Percentiles rank a stretch among this genome's conserved stretches.
phyloP scores from a whole-genome alignment of 2,888 invertebrate genomes.

The Lasioglossum marginatum region DNA sequence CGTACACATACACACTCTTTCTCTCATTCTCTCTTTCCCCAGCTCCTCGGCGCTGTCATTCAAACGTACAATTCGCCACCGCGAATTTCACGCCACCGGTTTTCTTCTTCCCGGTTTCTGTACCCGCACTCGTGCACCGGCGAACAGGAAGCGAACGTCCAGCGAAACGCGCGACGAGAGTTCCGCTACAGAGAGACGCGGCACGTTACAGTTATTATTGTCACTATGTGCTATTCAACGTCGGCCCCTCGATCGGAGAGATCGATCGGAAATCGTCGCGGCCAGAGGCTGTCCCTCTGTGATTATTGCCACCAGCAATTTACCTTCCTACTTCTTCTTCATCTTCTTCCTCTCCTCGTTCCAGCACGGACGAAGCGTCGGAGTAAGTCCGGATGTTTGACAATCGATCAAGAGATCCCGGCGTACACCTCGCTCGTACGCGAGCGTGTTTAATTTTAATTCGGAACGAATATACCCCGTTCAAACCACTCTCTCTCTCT shows the following conservation, averaged over 20 bases:
- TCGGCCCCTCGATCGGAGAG: constrained; percentile 45
- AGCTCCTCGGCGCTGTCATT: constrained; percentile 60
- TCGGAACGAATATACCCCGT: neutral
- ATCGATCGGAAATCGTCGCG: constrained; percentile 33
- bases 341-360: neutral
- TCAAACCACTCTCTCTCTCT: neutral
- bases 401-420: neutral
- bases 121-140: constrained; percentile 37
- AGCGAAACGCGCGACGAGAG: constrained; percentile 49
- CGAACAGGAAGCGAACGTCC: constrained; percentile 54
- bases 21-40: neutral
- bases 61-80: constrained; percentile 69
- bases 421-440: neutral
- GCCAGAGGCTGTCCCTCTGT: constrained; percentile 7
- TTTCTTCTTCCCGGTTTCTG: neutral
- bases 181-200: constrained; percentile 57
- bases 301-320: constrained; percentile 51
- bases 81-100: constrained; percentile 61
- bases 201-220: constrained; percentile 76
- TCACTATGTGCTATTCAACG: constrained; percentile 73
- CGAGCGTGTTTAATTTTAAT: constrained; percentile 1
- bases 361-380: neutral
- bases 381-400: constrained; percentile 2
- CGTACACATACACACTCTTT: neutral
- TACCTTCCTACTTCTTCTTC: neutral